Conservation (phyloP, 2,797 vertebrate genomes). For the Danionella dracula region DNA sequence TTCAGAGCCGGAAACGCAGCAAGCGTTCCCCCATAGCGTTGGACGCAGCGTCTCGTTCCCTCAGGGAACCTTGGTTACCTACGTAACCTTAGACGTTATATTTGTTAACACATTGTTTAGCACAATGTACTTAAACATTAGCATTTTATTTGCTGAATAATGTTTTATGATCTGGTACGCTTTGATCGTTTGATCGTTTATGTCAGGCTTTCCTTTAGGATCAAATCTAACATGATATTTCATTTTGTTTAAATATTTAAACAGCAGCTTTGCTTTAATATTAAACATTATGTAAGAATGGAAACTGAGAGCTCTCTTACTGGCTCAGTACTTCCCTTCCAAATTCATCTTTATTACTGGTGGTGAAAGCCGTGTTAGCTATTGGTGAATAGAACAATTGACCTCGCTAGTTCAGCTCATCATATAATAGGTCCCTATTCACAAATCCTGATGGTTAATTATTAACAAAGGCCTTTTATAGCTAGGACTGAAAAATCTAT, state of each 20-base stretch:
- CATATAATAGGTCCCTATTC: conserved; percentile 67
- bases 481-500: conserved; percentile 69
- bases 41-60: too few species aligned
- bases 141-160: too few species aligned
- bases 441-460: conserved; percentile 68
- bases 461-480: conserved; percentile 74
- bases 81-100: too few species aligned
- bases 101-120: too few species aligned
- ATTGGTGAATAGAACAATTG: conserved; percentile 64
- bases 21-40: too few species aligned
- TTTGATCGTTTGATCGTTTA: too few species aligned
- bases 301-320: conserved; percentile 60
- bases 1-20: too few species aligned
- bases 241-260: not conserved
- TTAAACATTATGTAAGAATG: conserved; percentile 53
- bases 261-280: not conserved
- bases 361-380: conserved; percentile 58
- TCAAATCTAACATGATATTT: too few species aligned
- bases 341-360: conserved; percentile 73
- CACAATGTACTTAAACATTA: too few species aligned
- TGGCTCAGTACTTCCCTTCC: conserved; percentile 59
- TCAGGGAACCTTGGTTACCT: too few species aligned
- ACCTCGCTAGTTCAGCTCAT: conserved; percentile 64
- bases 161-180: too few species aligned
- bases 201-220: too few species aligned